phyloP scores from a whole-genome alignment of 92 coral and sea anemone genomes.

The Palythoa grandis region DNA sequence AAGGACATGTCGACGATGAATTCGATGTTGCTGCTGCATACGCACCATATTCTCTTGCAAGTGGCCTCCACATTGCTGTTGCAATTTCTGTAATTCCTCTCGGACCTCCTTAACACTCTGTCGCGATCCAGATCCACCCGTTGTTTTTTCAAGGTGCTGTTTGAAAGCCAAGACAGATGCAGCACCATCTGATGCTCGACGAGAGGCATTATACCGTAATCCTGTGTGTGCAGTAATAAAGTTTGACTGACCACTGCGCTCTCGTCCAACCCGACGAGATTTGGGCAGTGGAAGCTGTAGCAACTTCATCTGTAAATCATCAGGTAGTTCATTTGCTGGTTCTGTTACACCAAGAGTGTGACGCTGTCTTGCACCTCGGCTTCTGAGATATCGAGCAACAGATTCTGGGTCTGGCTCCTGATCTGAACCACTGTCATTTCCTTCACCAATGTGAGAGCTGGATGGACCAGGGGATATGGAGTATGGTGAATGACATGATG shows the following conservation, averaged over 20 bases:
- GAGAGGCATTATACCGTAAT: conserved; percentile 81
- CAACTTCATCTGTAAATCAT: conserved; percentile 83
- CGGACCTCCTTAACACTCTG: conserved; percentile 88
- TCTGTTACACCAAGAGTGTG: conserved; percentile 90
- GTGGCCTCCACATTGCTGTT: conserved; percentile 85
- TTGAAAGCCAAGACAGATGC: conserved; percentile 97
- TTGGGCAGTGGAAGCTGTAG: conserved; percentile 84
- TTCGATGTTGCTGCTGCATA: conserved; percentile 88
- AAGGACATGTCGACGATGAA: conserved; percentile 72
- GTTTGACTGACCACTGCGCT: conserved; percentile 72
- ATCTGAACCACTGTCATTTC: conserved; percentile 97
- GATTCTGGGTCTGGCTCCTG: conserved; percentile 99
- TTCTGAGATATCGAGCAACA: conserved; percentile 86
- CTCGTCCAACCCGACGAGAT: conserved; percentile 83
- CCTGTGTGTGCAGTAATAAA: conserved; percentile 88
- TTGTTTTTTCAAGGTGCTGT: conserved; percentile 87
- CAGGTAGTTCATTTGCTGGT: conserved; percentile 89
- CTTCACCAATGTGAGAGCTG: conserved; percentile 88
- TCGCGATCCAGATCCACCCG: conserved; percentile 79
- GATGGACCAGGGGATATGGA: conserved; percentile 89
- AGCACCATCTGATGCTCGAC: conserved; percentile 97
- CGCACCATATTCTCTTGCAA: conserved; percentile 85
- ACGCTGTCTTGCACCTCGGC: conserved; percentile 92
- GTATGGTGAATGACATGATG: conserved; percentile 58
- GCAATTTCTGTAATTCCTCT: conserved; percentile 89